Evolutionary conservation across 2,113 vertebrate species (phyloP).

Genomic region (Cinclus mexicanus): DNA sequence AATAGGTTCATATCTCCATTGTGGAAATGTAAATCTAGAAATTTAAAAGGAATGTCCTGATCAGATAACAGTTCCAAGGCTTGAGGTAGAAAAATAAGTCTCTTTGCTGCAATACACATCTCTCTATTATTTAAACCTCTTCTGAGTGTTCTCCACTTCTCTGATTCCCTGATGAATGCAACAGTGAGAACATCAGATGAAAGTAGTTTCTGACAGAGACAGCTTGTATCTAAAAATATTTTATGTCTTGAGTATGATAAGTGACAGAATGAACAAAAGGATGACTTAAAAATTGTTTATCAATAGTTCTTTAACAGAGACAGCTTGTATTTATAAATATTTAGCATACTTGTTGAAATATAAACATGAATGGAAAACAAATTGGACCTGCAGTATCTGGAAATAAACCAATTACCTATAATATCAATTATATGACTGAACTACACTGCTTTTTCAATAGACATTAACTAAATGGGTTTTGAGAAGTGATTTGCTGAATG

Average conservation of each 20-base stretch:
- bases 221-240: constrained; percentile 59
- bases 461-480: constrained; percentile 44
- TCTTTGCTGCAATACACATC: neutral
- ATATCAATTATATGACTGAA: constrained; percentile 51
- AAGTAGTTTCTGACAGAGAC: constrained; percentile 54
- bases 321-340: constrained; percentile 59
- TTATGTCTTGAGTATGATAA: constrained; percentile 48
- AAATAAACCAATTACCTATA: constrained; percentile 40
- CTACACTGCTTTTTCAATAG: constrained; percentile 10
- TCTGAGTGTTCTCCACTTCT: constrained; percentile 35
- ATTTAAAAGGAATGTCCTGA: neutral
- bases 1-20: neutral
- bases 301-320: constrained; percentile 24
- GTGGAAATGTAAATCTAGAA: neutral
- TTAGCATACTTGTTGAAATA: constrained; percentile 38
- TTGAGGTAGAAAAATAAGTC: neutral
- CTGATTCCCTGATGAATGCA: constrained; percentile 21
- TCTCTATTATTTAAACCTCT: constrained; percentile 29
- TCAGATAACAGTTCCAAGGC: neutral
- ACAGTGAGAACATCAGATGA: constrained; percentile 43
- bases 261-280: constrained; percentile 44
- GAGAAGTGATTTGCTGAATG: constrained; percentile 29
- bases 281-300: constrained; percentile 55
- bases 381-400: neutral
- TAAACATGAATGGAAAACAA: constrained; percentile 30